Base-by-base conservation (phyloP, 2,888 invertebrate genomes). In the Corbicula japonica region DNA sequence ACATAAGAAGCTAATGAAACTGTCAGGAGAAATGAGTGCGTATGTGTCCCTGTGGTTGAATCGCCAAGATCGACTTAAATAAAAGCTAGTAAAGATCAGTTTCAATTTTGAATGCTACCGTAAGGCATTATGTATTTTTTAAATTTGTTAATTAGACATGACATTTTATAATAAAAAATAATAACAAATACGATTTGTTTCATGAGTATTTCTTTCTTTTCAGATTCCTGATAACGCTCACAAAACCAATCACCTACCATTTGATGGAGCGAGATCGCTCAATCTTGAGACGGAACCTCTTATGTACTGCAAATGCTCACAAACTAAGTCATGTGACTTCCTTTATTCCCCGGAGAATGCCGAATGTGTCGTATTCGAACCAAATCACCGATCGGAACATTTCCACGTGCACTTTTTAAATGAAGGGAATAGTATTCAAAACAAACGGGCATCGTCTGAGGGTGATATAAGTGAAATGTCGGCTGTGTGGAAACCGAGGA, bases 391-490 rank as follows among this genome's bases (percentile, higher is more conserved):
- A 12, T 35, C 35, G 58, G 35, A 58, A 34, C 35, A 58, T 8
- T 30, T 50, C n/a, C 63, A 48, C 63, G 63, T 63, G 30, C 63
- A 63, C 48, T 63, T 48, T 21, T 34, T 50, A 34, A 50, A 63
- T 50, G 63, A 34, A 32, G 50, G 18, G n/a, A n/a, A n/a, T 12
- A 12, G 21, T 44, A 12, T 34, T 28, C 34, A 34, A 34, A 21
- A 23, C 18, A 30, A 23, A 34, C 26, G 34, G 23, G 34, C 50
- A 15, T 46, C 46, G 6, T 50, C 28, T 12, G 66, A 66, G 6
- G 66, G 62, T 12, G 66, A 66, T 35, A 34, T 58, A n/a, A 61
- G 61, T 52, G 68, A 74, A 68, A 30, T 74, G 6, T 46, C 63
- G 18, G 66, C 54, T 21, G 66, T 68, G 44, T 74, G 74, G 74